These are phyloP conservation scores for Coluber constrictor DNA, from an alignment of 2,797 vertebrate genomes.

Conservation along the genomic window DNA sequence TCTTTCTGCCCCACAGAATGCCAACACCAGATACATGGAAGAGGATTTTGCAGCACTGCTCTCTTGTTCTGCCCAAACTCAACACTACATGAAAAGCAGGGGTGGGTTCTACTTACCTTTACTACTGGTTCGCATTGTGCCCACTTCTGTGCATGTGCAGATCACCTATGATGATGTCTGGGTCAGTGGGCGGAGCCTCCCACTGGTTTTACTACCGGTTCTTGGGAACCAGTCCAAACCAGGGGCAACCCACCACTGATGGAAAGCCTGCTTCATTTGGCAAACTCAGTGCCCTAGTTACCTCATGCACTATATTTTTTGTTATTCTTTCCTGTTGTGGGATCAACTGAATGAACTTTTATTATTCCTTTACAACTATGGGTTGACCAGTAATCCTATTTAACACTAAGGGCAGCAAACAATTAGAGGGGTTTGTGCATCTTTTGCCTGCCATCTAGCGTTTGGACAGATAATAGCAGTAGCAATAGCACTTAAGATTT, in stretches of 20 bases:
- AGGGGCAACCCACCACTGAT: no score
- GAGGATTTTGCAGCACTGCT: background rate
- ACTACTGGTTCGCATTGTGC: no score
- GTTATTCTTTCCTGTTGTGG: background rate
- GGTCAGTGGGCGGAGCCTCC: no score
- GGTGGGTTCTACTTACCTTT: no score
- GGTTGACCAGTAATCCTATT: background rate
- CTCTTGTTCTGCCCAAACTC: background rate
- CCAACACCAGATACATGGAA: background rate
- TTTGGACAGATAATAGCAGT: background rate
- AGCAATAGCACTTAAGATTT: background rate
- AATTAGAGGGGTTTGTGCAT: background rate
- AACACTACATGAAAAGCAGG: background rate
- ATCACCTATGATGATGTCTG: no score
- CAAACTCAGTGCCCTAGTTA: background rate
- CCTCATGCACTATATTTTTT: background rate
- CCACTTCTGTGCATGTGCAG: no score
- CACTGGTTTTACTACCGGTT: no score
- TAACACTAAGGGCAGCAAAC: background rate
- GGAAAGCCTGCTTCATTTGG: background rate
- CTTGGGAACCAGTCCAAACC: no score
- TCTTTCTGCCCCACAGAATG: background rate
- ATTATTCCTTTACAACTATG: background rate
- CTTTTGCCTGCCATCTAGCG: background rate
- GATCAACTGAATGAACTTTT: background rate